These are phyloP conservation scores for Gari tellinella DNA, from an alignment of 2,888 invertebrate genomes.

Conservation along the genomic window DNA sequence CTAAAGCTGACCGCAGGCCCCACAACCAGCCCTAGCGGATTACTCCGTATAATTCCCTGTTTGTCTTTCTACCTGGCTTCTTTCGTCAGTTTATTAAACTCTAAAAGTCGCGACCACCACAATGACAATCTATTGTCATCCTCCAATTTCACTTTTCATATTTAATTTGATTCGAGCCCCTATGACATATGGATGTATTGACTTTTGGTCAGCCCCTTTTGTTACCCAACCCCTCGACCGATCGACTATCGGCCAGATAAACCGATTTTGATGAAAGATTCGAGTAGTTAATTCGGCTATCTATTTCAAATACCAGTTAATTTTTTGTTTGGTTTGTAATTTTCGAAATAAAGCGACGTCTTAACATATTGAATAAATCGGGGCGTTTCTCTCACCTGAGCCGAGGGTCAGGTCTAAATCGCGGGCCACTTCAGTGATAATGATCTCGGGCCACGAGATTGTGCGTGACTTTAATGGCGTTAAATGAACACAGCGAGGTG, in stretches of 20 bases:
- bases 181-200: slow-evolving; percentile 55
- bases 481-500: slow-evolving; percentile 46
- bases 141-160: slow-evolving; percentile 39
- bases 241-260: slow-evolving; percentile 15
- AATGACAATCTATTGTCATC: slow-evolving; percentile 21
- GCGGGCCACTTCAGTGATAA: slow-evolving; percentile 38
- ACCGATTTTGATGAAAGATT: slow-evolving; percentile 29
- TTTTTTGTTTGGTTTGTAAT: slow-evolving; percentile 57
- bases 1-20: too few species aligned
- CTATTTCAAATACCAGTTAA: slow-evolving; percentile 52
- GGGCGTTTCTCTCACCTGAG: too few species aligned
- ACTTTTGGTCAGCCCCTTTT: slow-evolving; percentile 35
- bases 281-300: slow-evolving; percentile 34
- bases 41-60: too few species aligned
- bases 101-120: slow-evolving; percentile 1
- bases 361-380: too few species aligned
- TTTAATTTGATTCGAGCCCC: slow-evolving; percentile 45
- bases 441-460: slow-evolving; percentile 20
- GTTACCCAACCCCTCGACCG: too few species aligned
- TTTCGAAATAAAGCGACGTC: slow-evolving; percentile 2
- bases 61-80: too few species aligned
- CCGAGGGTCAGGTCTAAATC: too few species aligned
- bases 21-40: too few species aligned
- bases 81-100: too few species aligned
- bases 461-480: slow-evolving; percentile 33